These are phyloP conservation scores for Cotesia glomerata DNA, from an alignment of 1,140 invertebrate species.

Conservation along the genomic window DNA sequence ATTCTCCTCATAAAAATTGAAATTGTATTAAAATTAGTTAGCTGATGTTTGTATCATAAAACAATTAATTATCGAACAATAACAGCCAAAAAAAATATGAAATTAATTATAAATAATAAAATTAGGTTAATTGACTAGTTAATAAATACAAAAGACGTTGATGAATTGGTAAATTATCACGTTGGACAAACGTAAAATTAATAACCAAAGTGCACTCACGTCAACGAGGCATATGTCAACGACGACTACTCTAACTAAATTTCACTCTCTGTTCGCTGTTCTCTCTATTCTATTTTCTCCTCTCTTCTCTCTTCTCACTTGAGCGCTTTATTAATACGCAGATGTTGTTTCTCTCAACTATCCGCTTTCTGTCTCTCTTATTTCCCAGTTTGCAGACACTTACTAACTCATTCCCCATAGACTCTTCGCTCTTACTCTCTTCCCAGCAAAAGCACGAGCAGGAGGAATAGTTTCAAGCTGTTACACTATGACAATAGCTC, in stretches of 20 bases:
- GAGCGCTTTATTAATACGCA: neutral
- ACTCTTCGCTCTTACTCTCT: too few species aligned
- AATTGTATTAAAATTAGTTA: too few species aligned
- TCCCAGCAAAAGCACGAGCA: too few species aligned
- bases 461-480: neutral
- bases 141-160: neutral
- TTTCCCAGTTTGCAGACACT: neutral
- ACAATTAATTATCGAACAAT: too few species aligned
- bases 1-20: too few species aligned
- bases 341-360: neutral
- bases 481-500: neutral
- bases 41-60: too few species aligned
- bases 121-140: neutral
- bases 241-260: slow-evolving; percentile 6
- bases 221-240: slow-evolving; percentile 16
- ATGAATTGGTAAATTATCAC: slow-evolving; percentile 10
- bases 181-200: slow-evolving; percentile 11
- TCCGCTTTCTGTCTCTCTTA: too few species aligned
- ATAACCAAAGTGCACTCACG: slow-evolving; percentile 13
- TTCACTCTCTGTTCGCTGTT: neutral
- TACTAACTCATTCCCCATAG: too few species aligned
- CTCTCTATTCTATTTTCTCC: neutral
- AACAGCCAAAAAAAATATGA: too few species aligned
- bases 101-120: neutral
- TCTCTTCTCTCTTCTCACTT: neutral